These are phyloP conservation scores for Circaetus gallicus DNA, from an alignment of 2,113 vertebrate species.

Conservation along the genomic window DNA sequence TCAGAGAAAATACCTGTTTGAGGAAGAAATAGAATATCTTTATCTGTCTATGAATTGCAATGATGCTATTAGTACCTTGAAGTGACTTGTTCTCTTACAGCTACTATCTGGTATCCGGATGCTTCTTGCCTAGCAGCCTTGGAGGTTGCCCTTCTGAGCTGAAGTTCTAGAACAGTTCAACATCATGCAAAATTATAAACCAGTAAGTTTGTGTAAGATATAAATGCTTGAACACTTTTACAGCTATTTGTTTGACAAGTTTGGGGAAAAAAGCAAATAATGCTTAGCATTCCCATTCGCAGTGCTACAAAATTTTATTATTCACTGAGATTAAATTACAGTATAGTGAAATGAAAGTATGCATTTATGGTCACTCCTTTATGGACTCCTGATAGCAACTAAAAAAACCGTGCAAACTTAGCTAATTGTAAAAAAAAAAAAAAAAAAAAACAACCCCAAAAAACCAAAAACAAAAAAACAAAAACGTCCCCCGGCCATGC, in stretches of 20 bases:
- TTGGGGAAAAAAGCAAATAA: slow-evolving; percentile 8
- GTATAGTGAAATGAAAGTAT: slow-evolving; percentile 28
- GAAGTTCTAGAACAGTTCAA: background rate
- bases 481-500: background rate
- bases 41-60: background rate
- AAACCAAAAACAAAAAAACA: too few relatives aligned
- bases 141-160: background rate
- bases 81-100: background rate
- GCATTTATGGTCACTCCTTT: background rate
- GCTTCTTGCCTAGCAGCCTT: background rate
- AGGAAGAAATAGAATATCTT: background rate
- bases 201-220: background rate
- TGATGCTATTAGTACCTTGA: background rate
- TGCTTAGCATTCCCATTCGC: background rate
- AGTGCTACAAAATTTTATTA: slow-evolving; percentile 6
- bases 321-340: slow-evolving; percentile 43
- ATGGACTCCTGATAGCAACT: background rate
- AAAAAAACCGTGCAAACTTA: slow-evolving; percentile 1
- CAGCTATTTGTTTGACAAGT: background rate
- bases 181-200: background rate
- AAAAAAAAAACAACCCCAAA: too few relatives aligned
- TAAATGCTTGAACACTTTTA: slow-evolving; percentile 4
- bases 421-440: background rate
- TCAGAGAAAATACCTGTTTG: background rate
- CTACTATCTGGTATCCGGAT: background rate